Conservation (phyloP, 1,140 invertebrate genomes). For the Dryas iulia region DNA sequence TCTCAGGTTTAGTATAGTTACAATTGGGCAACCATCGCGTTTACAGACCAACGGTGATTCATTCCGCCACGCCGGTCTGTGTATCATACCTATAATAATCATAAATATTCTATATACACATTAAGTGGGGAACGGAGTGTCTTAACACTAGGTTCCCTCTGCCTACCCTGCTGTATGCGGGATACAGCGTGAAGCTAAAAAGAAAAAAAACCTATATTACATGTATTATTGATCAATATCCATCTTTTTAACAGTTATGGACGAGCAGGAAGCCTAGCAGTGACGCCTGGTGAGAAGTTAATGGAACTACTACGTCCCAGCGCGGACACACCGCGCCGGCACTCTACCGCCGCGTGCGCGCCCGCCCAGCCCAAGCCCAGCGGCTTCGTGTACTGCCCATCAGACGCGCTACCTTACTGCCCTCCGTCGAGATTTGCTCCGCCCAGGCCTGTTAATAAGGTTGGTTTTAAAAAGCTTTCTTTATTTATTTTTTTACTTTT, state of each 20-base stretch:
- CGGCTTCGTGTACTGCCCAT: slow-evolving; percentile 76
- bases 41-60: too few species aligned
- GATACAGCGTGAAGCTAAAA: too few species aligned
- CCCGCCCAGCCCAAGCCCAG: slow-evolving; percentile 54
- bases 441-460: slow-evolving; percentile 52
- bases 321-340: slow-evolving; percentile 59
- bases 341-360: slow-evolving; percentile 71
- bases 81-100: too few species aligned
- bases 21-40: too few species aligned
- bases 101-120: too few species aligned
- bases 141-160: background rate
- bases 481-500: background rate
- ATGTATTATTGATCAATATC: background rate
- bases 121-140: too few species aligned
- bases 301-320: slow-evolving; percentile 66
- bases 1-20: too few species aligned
- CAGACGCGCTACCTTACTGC: slow-evolving; percentile 77
- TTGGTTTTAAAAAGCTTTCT: slow-evolving; percentile 17
- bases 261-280: slow-evolving; percentile 73
- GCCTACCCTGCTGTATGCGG: background rate
- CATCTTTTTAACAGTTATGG: slow-evolving; percentile 53
- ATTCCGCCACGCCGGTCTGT: too few species aligned
- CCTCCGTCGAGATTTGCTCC: slow-evolving; percentile 69
- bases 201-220: too few species aligned
- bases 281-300: slow-evolving; percentile 65